Conservation (phyloP, 2,888 invertebrate species). For the Hemaris fuciformis region DNA sequence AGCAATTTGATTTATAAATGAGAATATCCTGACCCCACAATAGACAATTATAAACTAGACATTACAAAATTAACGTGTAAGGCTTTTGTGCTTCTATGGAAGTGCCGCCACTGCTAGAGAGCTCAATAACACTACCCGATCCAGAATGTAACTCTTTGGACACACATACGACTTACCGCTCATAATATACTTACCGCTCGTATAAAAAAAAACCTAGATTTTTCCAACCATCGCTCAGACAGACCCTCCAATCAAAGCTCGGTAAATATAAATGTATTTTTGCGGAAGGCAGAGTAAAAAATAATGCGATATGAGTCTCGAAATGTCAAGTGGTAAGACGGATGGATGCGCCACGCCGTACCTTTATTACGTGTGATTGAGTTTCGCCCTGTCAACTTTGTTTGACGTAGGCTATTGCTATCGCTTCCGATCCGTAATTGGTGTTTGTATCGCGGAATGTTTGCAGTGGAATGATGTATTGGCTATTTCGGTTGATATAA, state of each 20-base stretch:
- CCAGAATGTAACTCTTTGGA: no score
- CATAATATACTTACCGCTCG: no score
- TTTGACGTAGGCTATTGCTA: neutral
- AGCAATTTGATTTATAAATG: no score
- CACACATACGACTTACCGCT: no score
- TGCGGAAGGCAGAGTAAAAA: constrained; percentile 19
- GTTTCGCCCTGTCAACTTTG: neutral
- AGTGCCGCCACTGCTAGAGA: no score
- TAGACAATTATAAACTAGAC: no score
- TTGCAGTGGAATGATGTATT: neutral
- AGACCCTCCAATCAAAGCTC: neutral
- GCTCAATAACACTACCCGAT: no score
- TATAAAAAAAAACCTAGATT: no score
- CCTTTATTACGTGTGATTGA: constrained; percentile 19
- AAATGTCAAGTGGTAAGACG: constrained; percentile 32
- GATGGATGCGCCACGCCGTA: constrained; percentile 18
- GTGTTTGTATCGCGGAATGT: neutral
- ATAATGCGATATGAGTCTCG: constrained; percentile 35
- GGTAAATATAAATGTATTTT: constrained; percentile 30
- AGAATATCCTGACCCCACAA: no score
- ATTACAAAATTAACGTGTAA: no score
- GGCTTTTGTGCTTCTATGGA: no score
- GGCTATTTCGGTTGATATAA: neutral
- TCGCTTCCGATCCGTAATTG: neutral
- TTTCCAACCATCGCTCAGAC: no score